A percentile compares a stretch with the other conserved stretches of the same genome.
Evolutionary conservation across 1,140 invertebrate genomes (phyloP).

Genomic region (Aphaenogaster ashmeadi): DNA sequence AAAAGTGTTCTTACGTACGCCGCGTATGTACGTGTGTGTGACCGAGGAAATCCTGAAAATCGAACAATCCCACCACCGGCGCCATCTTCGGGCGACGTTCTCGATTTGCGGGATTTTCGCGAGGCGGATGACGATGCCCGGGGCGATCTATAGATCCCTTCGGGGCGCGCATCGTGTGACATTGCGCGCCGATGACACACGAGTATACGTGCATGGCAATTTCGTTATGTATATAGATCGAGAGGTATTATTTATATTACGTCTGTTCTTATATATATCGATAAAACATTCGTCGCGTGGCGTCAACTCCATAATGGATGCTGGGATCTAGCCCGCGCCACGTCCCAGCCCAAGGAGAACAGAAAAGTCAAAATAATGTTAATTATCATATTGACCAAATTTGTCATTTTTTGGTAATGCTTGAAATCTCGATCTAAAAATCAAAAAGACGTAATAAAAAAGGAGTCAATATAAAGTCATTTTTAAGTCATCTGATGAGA

Average conservation of each 20-base stretch:
- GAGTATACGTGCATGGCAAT: too few relatives aligned
- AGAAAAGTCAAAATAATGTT: too few relatives aligned
- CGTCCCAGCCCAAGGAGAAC: too few relatives aligned
- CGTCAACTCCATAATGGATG: not conserved
- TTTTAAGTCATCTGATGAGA: too few relatives aligned
- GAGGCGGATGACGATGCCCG: not conserved
- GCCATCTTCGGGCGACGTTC: constrained; percentile 66
- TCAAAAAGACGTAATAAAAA: too few relatives aligned
- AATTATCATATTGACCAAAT: too few relatives aligned
- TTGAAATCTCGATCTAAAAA: too few relatives aligned
- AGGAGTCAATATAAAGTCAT: too few relatives aligned
- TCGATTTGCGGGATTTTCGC: constrained; percentile 38
- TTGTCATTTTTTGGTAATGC: too few relatives aligned
- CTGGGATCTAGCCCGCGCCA: not conserved
- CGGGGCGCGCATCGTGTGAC: not conserved
- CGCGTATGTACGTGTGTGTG: not conserved
- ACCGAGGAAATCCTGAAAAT: constrained; percentile 73
- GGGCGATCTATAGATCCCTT: constrained; percentile 9
- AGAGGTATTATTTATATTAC: not conserved
- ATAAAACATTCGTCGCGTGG: not conserved
- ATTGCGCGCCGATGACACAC: too few relatives aligned
- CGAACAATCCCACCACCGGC: constrained; percentile 70
- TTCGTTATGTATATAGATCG: not conserved
- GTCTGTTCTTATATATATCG: not conserved
- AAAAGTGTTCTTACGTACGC: not conserved